Base-by-base conservation (phyloP, 2,888 invertebrate genomes). In the Meta bourneti region DNA sequence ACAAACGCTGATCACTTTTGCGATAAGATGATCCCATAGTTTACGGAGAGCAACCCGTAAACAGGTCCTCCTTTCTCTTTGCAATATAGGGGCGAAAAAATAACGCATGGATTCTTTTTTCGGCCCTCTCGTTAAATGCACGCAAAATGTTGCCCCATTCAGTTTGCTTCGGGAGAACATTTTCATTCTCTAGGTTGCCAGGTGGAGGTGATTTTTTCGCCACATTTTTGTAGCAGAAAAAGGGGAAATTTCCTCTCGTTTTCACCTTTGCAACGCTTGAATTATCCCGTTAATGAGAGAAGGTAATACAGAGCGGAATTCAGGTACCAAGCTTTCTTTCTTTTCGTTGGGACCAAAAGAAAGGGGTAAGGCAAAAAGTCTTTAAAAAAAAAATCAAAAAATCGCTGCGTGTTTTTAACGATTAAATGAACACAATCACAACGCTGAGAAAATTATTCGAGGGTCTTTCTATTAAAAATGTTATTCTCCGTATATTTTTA, bases 1-100 rank as follows among this genome's bases (percentile, higher is more conserved):
- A 87, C 78, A 91, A 87, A 91, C 87, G 83, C 87, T 91, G 91
- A 91, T 91, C 91, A 87, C 91, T 91, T 91, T 91, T 91, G 81
- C 91, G 91, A 91, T 91, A 91, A 91, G 70, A 84, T 86, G 83
- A 89, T 89, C 77, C 75, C 78, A 89, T 89, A 83, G 83, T 89
- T 89, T 89, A 83, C 80, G 69, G 70, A 72, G 72, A 77, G 70
- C 79, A 69, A 72, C 48, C 69, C 88, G 88, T 81, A 88, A 88
- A 88, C 81, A 88, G 85, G 75, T 11, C 8, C 54, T 74, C 48
- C n/a, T 77, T 71, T 87, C 74, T 61, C 77, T 49, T 81, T 81
- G 78, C 78, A 86, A 70, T 16, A 48, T 48, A 54, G 16, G 49
- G 9, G 71, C 79, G 51, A 54, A 49, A 74, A 74, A 74, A 74